Conservation (phyloP, 2,888 invertebrate species). For the Diplazon laetatorius region DNA sequence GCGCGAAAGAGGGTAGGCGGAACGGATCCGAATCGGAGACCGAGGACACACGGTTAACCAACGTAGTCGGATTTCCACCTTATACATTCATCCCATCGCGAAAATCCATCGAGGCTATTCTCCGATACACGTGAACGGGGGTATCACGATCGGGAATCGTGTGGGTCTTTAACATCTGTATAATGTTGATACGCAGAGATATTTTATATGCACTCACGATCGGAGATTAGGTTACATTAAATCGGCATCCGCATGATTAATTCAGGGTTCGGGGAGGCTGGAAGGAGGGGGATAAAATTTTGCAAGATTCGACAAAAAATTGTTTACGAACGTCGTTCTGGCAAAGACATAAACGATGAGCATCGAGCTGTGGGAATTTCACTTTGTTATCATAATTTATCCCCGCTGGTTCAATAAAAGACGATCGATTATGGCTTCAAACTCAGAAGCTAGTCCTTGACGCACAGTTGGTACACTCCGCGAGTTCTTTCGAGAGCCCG, state of each 20-base stretch:
- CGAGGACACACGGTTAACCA: constrained; percentile 16
- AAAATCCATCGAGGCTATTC: not conserved
- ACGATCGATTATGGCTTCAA: constrained; percentile 65
- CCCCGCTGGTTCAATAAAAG: constrained; percentile 60
- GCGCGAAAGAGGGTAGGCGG: constrained; percentile 38
- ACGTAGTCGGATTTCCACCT: constrained; percentile 12
- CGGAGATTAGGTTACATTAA: too few relatives aligned
- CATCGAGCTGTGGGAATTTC: constrained; percentile 15
- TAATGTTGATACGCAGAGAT: too few relatives aligned
- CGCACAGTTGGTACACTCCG: constrained; percentile 47
- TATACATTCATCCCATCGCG: not conserved
- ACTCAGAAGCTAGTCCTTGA: constrained; percentile 64
- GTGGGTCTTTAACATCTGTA: too few relatives aligned
- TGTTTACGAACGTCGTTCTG: too few relatives aligned
- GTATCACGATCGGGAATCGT: constrained; percentile 24
- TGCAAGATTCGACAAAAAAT: too few relatives aligned
- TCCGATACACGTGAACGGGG: constrained; percentile 36
- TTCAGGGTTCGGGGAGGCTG: too few relatives aligned
- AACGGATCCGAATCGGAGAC: constrained; percentile 33
- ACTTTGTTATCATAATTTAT: constrained; percentile 55
- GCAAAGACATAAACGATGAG: too few relatives aligned
- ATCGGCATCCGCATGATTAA: too few relatives aligned
- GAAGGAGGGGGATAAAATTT: too few relatives aligned
- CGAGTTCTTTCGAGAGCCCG: constrained; percentile 50
- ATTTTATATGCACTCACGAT: too few relatives aligned